A percentile compares a stretch with the other conserved stretches of the same genome.
phyloP scores from a whole-genome alignment of 2,888 invertebrate species.

The Eupithecia subfuscata region DNA sequence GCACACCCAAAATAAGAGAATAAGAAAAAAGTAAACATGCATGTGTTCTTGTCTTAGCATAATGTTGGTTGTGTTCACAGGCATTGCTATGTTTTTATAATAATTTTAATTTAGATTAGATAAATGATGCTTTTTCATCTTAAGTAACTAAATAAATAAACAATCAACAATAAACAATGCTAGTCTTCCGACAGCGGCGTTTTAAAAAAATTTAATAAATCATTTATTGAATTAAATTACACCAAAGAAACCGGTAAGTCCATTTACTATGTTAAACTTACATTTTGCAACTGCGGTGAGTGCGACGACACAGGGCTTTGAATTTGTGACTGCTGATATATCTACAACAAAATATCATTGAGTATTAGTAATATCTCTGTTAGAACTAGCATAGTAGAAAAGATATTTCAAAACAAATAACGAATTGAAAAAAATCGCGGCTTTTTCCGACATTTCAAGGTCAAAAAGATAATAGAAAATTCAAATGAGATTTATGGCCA shows the following conservation, averaged over 20 bases:
- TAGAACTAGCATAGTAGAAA: background rate
- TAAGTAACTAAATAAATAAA: too few relatives aligned
- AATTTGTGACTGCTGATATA: constrained; percentile 80
- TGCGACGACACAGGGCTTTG: constrained; percentile 79
- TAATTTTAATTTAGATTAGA: too few relatives aligned
- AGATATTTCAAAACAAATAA: background rate
- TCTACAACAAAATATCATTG: constrained; percentile 54
- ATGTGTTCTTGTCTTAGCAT: too few relatives aligned
- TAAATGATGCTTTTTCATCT: too few relatives aligned
- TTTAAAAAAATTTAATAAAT: too few relatives aligned
- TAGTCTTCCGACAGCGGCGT: too few relatives aligned
- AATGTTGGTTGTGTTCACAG: too few relatives aligned
- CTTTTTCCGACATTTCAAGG: background rate
- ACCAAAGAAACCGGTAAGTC: background rate
- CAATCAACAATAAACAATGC: too few relatives aligned
- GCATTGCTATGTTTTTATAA: too few relatives aligned
- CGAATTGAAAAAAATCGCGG: background rate
- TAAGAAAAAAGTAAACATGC: too few relatives aligned
- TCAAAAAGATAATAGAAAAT: background rate
- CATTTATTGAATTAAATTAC: too few relatives aligned
- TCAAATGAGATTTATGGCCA: background rate
- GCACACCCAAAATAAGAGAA: background rate
- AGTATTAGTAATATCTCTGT: background rate
- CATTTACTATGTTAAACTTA: constrained; percentile 58
- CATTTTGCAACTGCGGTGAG: constrained; percentile 78